Evolutionary conservation across 37 sponge, comb jelly and placozoan species (phyloP), one percentile per base, ranked within the genome.

Genomic region (Bolinopsis microptera): DNA sequence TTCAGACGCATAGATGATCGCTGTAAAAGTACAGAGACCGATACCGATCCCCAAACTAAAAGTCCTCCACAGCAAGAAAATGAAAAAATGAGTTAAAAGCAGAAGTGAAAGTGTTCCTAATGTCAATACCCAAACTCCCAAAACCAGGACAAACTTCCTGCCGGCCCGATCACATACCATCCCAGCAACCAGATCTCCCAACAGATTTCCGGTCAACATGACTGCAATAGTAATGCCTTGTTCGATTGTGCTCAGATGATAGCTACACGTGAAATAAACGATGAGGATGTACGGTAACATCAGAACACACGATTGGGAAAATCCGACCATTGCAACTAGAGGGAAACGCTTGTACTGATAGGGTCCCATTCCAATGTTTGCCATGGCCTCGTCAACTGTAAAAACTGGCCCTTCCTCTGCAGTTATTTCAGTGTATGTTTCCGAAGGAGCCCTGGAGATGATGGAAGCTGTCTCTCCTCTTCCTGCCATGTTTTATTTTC

Each of bases 181-280:
- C 75, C 75, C 75, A 3, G 75, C 75, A 5, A 72, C 75, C 2
- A 72, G 75, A n/a, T 72, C 75, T 72, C 75, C 75, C 5, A 28
- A 21, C 31, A 72, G 26, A n/a, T 72, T 72, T 8, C 75, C 75
- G 22, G 31, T 28, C 26, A 72, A 72, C 31, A 72, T 30, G 5
- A 21, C 75, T 30, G n/a, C 75, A 8, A 72, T 72, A 3, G 75
- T 72, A 23, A 72, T n/a, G 26, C 75, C 75, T 28, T 72, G 75
- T 21, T 72, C 75, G 18, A 72, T 3, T 5, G 26, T n/a, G 75
- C 31, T 72, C 75, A 72, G 18, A 21, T 72, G 26, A 72, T 30
- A 72, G 75, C 5, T 72, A n/a, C 75, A 72, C n/a, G 75, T 72
- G 75, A 72, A 72, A 28, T n/a, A 30, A 3, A 72, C 75, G 22